A percentile compares a stretch with the other conserved stretches of the same genome.
Evolutionary conservation across 2,113 vertebrate species (phyloP).

Genomic region (Neotoma lepida): DNA sequence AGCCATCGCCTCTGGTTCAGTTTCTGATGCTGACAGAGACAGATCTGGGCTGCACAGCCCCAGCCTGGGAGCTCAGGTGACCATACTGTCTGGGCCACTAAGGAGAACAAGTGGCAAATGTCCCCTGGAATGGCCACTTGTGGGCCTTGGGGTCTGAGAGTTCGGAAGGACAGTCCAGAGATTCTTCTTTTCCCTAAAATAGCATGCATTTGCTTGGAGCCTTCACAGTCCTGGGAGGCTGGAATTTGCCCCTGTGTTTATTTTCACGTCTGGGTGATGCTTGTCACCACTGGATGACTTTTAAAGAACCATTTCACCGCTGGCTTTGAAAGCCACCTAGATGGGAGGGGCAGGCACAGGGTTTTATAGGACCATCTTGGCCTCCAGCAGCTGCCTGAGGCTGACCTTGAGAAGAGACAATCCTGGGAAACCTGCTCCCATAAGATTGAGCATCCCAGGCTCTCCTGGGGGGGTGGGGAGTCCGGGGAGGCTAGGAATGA

Average conservation of each 20-base stretch:
- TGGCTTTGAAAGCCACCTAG: conserved; percentile 73
- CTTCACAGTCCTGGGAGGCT: neutral
- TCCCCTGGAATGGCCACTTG: neutral
- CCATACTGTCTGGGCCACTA: neutral
- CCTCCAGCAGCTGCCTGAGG: conserved; percentile 58
- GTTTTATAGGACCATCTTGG: conserved; percentile 54
- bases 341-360: conserved; percentile 6
- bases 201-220: conserved; percentile 48
- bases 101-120: neutral
- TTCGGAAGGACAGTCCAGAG: neutral
- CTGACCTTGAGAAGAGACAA: conserved; percentile 46
- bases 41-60: neutral
- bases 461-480: conserved; percentile 41
- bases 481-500: neutral
- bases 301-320: conserved; percentile 59
- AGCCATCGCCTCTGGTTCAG: neutral
- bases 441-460: conserved; percentile 60
- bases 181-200: conserved; percentile 40
- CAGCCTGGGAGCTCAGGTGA: neutral
- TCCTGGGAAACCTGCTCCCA: conserved; percentile 74
- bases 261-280: conserved; percentile 74
- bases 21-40: neutral
- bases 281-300: conserved; percentile 51
- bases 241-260: conserved; percentile 72
- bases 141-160: neutral